Percentiles rank a stretch among this genome's conserved stretches.
phyloP scores from a whole-genome alignment of 2,888 invertebrate species.

The Euzophera pinguis region DNA sequence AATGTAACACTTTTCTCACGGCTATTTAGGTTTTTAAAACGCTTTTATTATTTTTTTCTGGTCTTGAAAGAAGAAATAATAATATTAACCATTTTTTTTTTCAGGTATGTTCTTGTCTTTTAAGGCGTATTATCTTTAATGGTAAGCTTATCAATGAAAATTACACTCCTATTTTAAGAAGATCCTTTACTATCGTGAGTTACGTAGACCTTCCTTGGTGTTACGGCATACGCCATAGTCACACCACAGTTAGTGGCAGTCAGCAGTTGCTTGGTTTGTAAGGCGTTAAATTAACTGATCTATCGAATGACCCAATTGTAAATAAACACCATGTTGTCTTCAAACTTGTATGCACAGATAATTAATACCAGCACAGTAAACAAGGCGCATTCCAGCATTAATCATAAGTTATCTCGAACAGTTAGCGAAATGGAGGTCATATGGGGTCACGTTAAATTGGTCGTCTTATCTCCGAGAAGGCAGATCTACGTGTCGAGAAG shows the following conservation, averaged over 20 bases:
- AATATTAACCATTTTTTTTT: too few relatives aligned
- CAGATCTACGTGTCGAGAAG: not conserved
- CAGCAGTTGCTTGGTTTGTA: too few relatives aligned
- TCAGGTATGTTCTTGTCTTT: not conserved
- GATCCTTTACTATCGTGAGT: too few relatives aligned
- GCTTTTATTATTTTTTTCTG: not conserved
- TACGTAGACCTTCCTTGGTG: too few relatives aligned
- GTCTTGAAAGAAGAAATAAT: too few relatives aligned
- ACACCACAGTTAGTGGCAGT: too few relatives aligned
- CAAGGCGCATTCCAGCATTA: slow-evolving; percentile 11
- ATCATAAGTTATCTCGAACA: slow-evolving; percentile 20
- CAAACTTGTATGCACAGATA: not conserved
- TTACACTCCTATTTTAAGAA: too few relatives aligned
- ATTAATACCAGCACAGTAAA: slow-evolving; percentile 2
- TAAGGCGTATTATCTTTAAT: not conserved
- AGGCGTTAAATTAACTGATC: too few relatives aligned
- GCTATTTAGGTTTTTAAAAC: not conserved
- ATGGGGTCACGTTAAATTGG: slow-evolving; percentile 17
- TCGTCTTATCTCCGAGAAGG: not conserved
- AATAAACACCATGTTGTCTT: too few relatives aligned
- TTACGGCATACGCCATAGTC: too few relatives aligned
- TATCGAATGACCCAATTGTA: too few relatives aligned
- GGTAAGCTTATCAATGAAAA: too few relatives aligned
- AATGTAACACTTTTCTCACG: not conserved
- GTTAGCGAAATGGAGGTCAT: slow-evolving; percentile 19